Base-by-base conservation (phyloP, 2,888 invertebrate species). In the Plusia festucae region DNA sequence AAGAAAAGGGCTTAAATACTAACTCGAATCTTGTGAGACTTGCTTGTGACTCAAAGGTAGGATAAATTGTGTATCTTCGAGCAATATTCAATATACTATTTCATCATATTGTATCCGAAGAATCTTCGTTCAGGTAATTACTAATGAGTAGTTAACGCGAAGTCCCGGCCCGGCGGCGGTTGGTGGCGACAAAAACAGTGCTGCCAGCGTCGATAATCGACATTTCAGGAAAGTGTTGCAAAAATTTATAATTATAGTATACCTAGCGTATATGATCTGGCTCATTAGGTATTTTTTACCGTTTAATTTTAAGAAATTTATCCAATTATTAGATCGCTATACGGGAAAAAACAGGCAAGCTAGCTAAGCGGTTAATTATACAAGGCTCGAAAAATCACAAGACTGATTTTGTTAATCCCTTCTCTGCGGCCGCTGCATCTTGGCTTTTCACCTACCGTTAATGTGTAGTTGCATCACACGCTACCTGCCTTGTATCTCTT, bases 151-250 rank as follows among this genome's bases (percentile, higher is more conserved):
- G 18, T n/a, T n/a, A n/a, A n/a, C n/a, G n/a, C 20, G 46, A 49
- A 49, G 11, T 11, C 16, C 40, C 57, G 49, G 20, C 53, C 24
- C 34, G 34, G 22, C 49, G 22, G 13, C 24, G 13, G 49, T 15
- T 24, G 16, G 5, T 52, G 20, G 34, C 51, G 24, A n/a, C 60
- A 60, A 60, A 54, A 54, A 27, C 34, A 8, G 1, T 32, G 27
- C 30, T 49, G 58, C 27, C 63, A 53, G 20, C 13, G 2, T 59
- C 58, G 54, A 57, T 54, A 58, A 54, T 58, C n/a, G 58, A 22
- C 30, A 55, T 55, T 61, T 51, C 32, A 11, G 55, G 32, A 61
- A 61, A 61, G 55, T 61, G 55, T 51, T 66, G 55, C 55, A n/a
- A 30, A 11, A 27, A 46, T 51, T 46, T 34, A 46, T 22, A 51